Percentiles rank a stretch among this genome's conserved stretches.
phyloP scores from a whole-genome alignment of 35 echinoderm and acorn worm species.

The Holothuria glaberrima region DNA sequence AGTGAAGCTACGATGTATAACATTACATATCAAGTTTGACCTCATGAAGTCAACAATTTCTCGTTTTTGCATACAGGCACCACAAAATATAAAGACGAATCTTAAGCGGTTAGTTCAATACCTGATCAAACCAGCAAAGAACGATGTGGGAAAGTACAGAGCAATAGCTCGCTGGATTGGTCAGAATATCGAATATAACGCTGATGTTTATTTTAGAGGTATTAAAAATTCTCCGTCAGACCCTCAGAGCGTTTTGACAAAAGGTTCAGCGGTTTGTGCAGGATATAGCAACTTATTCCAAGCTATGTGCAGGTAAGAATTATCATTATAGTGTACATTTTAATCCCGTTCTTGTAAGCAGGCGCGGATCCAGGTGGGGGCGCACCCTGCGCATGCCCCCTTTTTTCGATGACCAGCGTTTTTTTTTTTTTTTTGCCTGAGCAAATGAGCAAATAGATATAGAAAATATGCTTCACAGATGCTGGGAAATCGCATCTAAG shows the following conservation, averaged over 20 bases:
- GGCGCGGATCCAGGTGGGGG: too few relatives aligned
- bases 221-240: not conserved
- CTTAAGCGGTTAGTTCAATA: slow-evolving; percentile 3
- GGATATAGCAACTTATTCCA: slow-evolving; percentile 14
- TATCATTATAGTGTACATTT: too few relatives aligned
- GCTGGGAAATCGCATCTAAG: too few relatives aligned
- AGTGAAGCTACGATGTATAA: not conserved
- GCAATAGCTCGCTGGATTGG: slow-evolving; percentile 34
- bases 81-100: not conserved
- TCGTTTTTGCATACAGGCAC: slow-evolving; percentile 1
- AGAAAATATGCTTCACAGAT: too few relatives aligned
- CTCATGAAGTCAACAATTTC: not conserved
- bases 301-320: slow-evolving; percentile 40
- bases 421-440: too few relatives aligned
- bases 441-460: too few relatives aligned
- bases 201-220: not conserved
- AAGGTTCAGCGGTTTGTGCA: slow-evolving; percentile 8
- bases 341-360: too few relatives aligned
- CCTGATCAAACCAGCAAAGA: slow-evolving; percentile 2
- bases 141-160: slow-evolving; percentile 38
- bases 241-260: not conserved
- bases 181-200: slow-evolving; percentile 26
- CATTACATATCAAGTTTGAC: not conserved
- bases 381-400: too few relatives aligned
- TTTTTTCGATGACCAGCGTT: too few relatives aligned